These are phyloP conservation scores for Progne subis DNA, from an alignment of 2,113 vertebrate genomes.

Conservation along the genomic window DNA sequence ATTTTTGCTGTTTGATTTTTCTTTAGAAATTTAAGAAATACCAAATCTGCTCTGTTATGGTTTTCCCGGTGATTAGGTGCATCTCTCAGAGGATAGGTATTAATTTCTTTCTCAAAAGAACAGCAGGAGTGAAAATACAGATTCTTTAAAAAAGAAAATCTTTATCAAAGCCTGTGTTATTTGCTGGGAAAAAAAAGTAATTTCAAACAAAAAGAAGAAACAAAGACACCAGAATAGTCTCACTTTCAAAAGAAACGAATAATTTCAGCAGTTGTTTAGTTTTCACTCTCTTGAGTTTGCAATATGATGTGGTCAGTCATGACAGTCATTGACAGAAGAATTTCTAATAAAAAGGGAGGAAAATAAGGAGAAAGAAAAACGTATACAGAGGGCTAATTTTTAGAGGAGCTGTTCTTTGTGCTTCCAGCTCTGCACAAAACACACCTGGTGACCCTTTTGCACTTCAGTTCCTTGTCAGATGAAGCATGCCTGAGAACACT, in stretches of 20 bases:
- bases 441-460: neutral
- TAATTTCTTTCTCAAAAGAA: slow-evolving; percentile 27
- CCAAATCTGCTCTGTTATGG: neutral
- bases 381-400: neutral
- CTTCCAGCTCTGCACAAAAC: neutral
- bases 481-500: neutral
- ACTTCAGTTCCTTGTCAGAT: neutral
- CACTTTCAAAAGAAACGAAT: neutral
- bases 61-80: neutral
- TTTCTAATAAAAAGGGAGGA: neutral
- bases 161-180: neutral
- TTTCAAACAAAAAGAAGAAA: neutral
- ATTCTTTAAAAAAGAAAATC: slow-evolving; percentile 18
- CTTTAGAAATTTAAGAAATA: slow-evolving; percentile 28
- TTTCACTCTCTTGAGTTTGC: slow-evolving; percentile 11
- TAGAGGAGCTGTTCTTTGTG: neutral
- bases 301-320: neutral
- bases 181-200: neutral
- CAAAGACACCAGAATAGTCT: neutral
- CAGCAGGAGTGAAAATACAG: slow-evolving; percentile 1
- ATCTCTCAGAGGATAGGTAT: slow-evolving; percentile 8
- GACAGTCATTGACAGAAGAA: neutral
- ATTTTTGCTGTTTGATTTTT: neutral
- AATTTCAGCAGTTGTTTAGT: neutral
- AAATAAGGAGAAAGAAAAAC: neutral